Evolutionary conservation across 2,797 vertebrate genomes (phyloP), one percentile per base, ranked within the genome.

Genomic region (Aselliscus stoliczkanus): DNA sequence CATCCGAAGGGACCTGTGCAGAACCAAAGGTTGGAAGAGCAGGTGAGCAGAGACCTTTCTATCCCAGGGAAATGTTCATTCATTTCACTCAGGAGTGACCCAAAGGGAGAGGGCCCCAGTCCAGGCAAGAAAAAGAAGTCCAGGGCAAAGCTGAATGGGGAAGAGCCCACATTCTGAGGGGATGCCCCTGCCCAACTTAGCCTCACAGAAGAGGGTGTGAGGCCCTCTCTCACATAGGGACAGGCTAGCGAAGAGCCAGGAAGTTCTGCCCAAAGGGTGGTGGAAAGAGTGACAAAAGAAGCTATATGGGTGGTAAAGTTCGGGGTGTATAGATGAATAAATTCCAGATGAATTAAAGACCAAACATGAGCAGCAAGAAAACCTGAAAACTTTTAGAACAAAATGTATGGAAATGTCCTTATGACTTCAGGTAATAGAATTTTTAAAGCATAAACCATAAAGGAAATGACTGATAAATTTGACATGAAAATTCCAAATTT

Each of bases 131-230:
- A 50, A 23, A 73, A 25, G 37, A 23, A 47, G 47, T 29, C 23
- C 12, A 50, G 13, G 69, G 29, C 37, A 21, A 58, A 0, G 5
- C 20, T 37, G 25, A 54, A 31, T 14, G 5, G 7, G 3, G 8
- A 23, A 44, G 18, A 31, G 14, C 77, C 77, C 58, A 80, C 70
- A 83, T 20, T 39, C 42, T 21, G 0, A 31, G 0, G 5, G 25
- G 39, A 20, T n/a, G 18, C 25, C 37, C 31, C 37, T 75, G 44
- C 29, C 27, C 52, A n/a, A 37, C n/a, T 47, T 50, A 14, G 50
- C 7, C 60, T 67, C 31, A 31, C 5, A 67, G 65, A 50, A 21
- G 52, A 92, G 37, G 25, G 37, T 1, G 1, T 17, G 52, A 14
- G 39, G 3, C 62, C 12, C 11, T 31, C n/a, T 58, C 11, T n/a